Evolutionary conservation across 1,140 invertebrate species (phyloP).

Genomic region (Watersipora subatra): DNA sequence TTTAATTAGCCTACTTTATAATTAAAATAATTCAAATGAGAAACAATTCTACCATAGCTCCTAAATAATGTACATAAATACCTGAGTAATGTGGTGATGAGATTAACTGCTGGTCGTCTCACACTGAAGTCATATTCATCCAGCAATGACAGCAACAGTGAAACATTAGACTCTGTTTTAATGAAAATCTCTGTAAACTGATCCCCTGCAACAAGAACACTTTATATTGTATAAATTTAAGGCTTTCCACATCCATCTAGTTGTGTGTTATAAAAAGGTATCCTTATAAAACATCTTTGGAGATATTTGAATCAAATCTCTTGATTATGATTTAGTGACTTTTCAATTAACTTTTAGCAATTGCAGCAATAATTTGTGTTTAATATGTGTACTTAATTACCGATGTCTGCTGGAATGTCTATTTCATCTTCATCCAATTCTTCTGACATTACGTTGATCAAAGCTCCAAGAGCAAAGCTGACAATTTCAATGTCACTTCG

Average conservation of each 20-base stretch:
- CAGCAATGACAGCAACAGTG: constrained; percentile 67
- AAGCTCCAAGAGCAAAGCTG: constrained; percentile 74
- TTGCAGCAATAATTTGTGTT: background rate
- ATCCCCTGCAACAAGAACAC: constrained; percentile 52
- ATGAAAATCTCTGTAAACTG: constrained; percentile 98
- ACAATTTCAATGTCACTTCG: constrained; percentile 78
- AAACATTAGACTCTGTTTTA: constrained; percentile 75
- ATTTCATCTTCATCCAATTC: constrained; percentile 49
- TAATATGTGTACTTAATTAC: background rate
- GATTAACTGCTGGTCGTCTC: constrained; percentile 52
- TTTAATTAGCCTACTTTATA: no score
- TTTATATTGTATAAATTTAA: no score
- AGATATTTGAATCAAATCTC: no score
- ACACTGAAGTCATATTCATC: constrained; percentile 88
- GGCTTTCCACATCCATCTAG: no score
- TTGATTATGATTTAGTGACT: no score
- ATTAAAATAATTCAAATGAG: no score
- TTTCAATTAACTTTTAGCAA: background rate
- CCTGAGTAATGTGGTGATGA: constrained; percentile 52
- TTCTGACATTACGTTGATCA: constrained; percentile 76
- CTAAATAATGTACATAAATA: background rate
- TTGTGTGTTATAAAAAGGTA: no score
- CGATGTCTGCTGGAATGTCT: background rate
- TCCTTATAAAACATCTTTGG: no score
- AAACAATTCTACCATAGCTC: no score